Evolutionary conservation across 1,140 invertebrate genomes (phyloP), one percentile per base, ranked within the genome.

Genomic region (Drosophila equinoxialis): DNA sequence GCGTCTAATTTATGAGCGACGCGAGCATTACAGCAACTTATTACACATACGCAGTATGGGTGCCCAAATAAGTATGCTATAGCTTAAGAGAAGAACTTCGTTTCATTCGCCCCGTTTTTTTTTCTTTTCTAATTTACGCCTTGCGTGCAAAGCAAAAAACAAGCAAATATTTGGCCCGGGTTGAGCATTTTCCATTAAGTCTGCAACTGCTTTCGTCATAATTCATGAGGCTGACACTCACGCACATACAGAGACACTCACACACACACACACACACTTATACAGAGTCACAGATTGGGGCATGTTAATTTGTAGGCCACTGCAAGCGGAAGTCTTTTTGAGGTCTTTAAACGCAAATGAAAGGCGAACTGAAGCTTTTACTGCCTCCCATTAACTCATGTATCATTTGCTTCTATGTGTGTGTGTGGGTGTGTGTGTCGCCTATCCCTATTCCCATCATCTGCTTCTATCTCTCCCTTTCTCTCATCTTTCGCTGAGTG

Each of bases 341-440:
- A 82, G 80, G 84, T 87, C 83, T 89, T 87, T 89, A 87, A 83
- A 80, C 83, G 83, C 80, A 87, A 87, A 87, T 87, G 83, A 87
- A 86, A 82, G 79, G 68, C 82, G 66, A 81, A 71, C 69, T 73
- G 72, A 82, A 77, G 83, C 76, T 86, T 86, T 86, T 86, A 87
- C 79, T 74, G 83, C 83, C 73, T 69, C 70, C 77, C 84, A 87
- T 68, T 35, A 80, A 61, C 76, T 86, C 83, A 83, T 89, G 83
- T 83, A 89, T 87, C 84, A 89, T 78, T 89, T 77, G 69, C 67
- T 62, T 45, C 42, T 68, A 37, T 48, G 11, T 69, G 48, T 68
- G 42, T 48, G 11, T 60, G 55, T 51, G 23, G n/a, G 26, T 57
- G 17, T 11, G 14, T 17, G 41, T 8, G 14, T 69, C 17, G 1